Conservation (phyloP, 2,797 vertebrate genomes). For the Chaunax sp. region DNA sequence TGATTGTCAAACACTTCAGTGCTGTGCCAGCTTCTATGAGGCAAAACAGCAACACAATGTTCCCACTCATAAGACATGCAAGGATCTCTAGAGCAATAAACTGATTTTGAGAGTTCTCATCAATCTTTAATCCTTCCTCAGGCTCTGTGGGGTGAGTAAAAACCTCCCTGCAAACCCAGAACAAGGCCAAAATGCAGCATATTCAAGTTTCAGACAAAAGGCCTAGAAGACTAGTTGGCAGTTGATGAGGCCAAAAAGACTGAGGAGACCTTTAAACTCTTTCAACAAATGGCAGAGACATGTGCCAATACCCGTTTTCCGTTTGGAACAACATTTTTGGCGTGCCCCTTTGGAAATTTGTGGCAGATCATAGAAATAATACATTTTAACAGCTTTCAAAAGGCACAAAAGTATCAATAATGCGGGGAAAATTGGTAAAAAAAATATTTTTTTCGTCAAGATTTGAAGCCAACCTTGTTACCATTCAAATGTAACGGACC, state of each 20-base stretch:
- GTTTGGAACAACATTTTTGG: conserved; percentile 29
- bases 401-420: conserved; percentile 5
- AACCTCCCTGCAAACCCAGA: conserved; percentile 70
- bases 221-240: conserved; percentile 74
- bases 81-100: conserved; percentile 82
- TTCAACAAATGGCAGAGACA: conserved; percentile 33
- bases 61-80: conserved; percentile 79
- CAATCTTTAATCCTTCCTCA: conserved; percentile 82
- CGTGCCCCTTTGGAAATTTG: conserved; percentile 24
- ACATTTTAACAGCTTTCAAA: conserved; percentile 28
- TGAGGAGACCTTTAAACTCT: conserved; percentile 61
- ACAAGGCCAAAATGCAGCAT: conserved; percentile 61
- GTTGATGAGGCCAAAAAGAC: conserved; percentile 65
- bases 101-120: conserved; percentile 82
- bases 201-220: conserved; percentile 75
- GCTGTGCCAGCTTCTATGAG: conserved; percentile 64
- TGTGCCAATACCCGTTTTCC: conserved; percentile 30
- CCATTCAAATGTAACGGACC: background rate
- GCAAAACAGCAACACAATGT: conserved; percentile 77
- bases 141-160: conserved; percentile 73
- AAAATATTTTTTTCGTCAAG: background rate
- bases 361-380: conserved; percentile 33
- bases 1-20: conserved; percentile 76
- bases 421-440: conserved; percentile 6
- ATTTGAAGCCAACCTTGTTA: background rate